These are phyloP conservation scores for Hippocampus comes DNA, from an alignment of 2,113 vertebrate species.

Conservation along the genomic window DNA sequence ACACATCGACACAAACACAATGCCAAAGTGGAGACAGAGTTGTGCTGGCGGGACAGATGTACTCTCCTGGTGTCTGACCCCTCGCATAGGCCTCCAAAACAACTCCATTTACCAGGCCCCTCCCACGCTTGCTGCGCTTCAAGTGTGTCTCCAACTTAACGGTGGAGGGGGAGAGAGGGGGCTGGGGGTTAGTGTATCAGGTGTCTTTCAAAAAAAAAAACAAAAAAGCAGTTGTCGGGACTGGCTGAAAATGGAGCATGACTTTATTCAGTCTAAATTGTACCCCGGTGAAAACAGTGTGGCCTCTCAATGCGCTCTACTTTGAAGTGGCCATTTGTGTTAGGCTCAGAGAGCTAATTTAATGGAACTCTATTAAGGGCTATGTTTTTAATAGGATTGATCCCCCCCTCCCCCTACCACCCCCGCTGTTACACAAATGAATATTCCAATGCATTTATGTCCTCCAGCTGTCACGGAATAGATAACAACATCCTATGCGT, in stretches of 20 bases:
- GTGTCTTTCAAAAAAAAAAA: conserved; percentile 54
- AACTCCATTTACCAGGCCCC: conserved; percentile 35
- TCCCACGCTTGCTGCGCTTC: conserved; percentile 35
- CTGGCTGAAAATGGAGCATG: conserved; percentile 62
- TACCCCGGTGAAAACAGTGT: conserved; percentile 48
- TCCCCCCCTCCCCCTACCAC: conserved; percentile 36
- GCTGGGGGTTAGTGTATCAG: conserved; percentile 48
- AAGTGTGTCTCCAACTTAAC: conserved; percentile 47
- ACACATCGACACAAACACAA: neutral
- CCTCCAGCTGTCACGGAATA: conserved; percentile 47
- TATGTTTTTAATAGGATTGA: conserved; percentile 63
- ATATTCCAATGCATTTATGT: conserved; percentile 60
- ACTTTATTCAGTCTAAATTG: conserved; percentile 57
- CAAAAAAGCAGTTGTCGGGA: conserved; percentile 56
- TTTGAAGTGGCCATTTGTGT: conserved; percentile 12
- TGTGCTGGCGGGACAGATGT: conserved; percentile 36
- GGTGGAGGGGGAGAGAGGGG: conserved; percentile 13
- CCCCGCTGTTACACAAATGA: conserved; percentile 52
- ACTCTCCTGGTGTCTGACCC: conserved; percentile 48
- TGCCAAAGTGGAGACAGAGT: conserved; percentile 24
- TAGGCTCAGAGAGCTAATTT: conserved; percentile 17
- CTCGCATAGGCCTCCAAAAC: conserved; percentile 25
- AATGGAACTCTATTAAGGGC: conserved; percentile 66
- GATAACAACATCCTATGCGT: conserved; percentile 36
- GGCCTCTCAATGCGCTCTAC: conserved; percentile 28